Evolutionary conservation across 2,797 vertebrate genomes (phyloP).

Genomic region (Gallirallus australis): DNA sequence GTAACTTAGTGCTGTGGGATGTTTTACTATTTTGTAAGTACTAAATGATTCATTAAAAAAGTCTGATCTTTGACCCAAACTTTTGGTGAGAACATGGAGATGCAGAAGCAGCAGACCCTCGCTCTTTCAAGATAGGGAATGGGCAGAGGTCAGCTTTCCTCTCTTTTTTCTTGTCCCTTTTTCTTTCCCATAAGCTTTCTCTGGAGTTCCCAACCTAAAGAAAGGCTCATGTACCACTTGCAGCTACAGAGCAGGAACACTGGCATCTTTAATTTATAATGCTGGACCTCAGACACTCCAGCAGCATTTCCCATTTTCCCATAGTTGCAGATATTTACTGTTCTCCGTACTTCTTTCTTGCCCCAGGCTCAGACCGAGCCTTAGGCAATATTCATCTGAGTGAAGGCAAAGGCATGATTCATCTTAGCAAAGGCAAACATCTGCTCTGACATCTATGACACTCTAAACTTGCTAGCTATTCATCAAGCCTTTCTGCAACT

Average conservation of each 20-base stretch:
- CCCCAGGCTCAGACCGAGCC: neutral
- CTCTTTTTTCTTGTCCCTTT: neutral
- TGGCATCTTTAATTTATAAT: neutral
- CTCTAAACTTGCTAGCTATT: neutral
- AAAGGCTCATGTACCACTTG: neutral
- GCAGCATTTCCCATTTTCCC: neutral
- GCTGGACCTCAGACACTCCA: neutral
- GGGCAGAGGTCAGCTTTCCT: neutral
- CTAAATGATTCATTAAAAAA: slow-evolving; percentile 39
- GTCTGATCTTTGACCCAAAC: neutral
- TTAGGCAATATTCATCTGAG: neutral
- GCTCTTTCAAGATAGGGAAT: neutral
- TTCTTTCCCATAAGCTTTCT: neutral
- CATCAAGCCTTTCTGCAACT: neutral
- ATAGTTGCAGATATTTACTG: neutral
- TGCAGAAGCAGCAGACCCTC: neutral
- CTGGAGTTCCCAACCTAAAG: neutral
- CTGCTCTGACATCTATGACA: neutral
- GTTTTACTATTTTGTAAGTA: slow-evolving; percentile 36
- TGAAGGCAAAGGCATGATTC: neutral
- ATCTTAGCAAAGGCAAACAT: neutral
- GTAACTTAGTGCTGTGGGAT: slow-evolving; percentile 9
- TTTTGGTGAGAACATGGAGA: neutral
- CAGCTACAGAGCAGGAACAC: neutral
- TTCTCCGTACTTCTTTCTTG: neutral